phyloP scores from a whole-genome alignment of 2,797 vertebrate genomes.

The Mus minutoides region DNA sequence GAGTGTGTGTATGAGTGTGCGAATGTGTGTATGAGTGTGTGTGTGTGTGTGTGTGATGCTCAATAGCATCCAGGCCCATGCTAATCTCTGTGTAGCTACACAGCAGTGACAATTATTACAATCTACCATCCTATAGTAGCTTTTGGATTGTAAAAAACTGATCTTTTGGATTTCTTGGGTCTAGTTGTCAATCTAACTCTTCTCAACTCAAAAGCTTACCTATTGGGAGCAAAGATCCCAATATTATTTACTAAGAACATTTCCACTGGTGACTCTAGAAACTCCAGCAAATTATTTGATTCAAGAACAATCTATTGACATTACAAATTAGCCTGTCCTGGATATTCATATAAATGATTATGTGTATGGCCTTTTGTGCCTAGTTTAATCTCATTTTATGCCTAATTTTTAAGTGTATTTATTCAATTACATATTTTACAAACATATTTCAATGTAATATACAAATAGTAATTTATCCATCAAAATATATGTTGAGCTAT shows the following conservation, averaged over 20 bases:
- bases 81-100: not conserved
- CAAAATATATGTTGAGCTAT: not conserved
- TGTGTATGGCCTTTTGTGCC: not conserved
- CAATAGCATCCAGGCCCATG: not conserved
- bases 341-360: not conserved
- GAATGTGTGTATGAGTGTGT: not conserved
- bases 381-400: not conserved
- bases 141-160: not conserved
- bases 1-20: not conserved
- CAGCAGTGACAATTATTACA: not conserved
- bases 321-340: not conserved
- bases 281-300: not conserved
- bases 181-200: not conserved
- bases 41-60: not conserved
- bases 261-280: not conserved
- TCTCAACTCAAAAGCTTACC: not conserved
- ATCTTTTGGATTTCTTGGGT: not conserved
- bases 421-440: not conserved
- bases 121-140: not conserved
- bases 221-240: not conserved
- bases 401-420: not conserved
- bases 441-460: not conserved
- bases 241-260: not conserved
- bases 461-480: not conserved
- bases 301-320: not conserved